These are phyloP conservation scores for Chironomus striatipennis DNA, from an alignment of 1,140 invertebrate genomes.

Conservation along the genomic window DNA sequence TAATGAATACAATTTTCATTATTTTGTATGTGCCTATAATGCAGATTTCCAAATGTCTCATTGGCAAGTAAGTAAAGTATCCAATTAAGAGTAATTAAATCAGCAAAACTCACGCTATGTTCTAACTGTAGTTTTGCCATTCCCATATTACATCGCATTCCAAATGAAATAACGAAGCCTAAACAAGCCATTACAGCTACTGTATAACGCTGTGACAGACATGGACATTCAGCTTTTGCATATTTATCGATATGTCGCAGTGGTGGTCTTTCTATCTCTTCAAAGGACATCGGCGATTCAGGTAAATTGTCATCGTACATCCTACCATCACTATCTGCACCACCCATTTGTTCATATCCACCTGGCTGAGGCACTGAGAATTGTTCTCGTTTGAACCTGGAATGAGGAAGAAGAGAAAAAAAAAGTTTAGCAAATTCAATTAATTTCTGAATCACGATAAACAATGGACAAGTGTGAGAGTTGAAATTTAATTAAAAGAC, in stretches of 20 bases:
- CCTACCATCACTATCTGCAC: constrained; percentile 42
- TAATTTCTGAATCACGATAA: neutral
- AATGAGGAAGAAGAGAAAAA: neutral
- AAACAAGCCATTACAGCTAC: constrained; percentile 76
- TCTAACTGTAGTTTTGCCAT: constrained; percentile 77
- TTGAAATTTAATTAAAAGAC: constrained; percentile 20
- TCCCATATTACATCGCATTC: constrained; percentile 94
- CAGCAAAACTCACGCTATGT: constrained; percentile 42
- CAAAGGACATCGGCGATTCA: constrained; percentile 59
- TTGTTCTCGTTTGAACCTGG: constrained; percentile 41
- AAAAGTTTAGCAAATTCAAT: constrained; percentile 17
- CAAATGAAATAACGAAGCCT: constrained; percentile 89
- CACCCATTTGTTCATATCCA: constrained; percentile 46
- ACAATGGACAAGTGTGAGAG: neutral
- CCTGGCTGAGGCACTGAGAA: constrained; percentile 47
- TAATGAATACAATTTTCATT: constrained; percentile 14
- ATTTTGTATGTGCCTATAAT: constrained; percentile 15
- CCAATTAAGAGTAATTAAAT: constrained; percentile 26
- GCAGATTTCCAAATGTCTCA: neutral
- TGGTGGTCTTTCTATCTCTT: constrained; percentile 64
- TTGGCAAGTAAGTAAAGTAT: neutral
- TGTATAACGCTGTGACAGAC: constrained; percentile 78
- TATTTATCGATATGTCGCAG: constrained; percentile 81
- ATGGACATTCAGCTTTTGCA: constrained; percentile 77
- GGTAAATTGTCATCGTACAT: constrained; percentile 47